Evolutionary conservation across 35 echinoderm and acorn worm species (phyloP), one percentile per base, ranked within the genome.

Genomic region (Apostichopus parvimensis): DNA sequence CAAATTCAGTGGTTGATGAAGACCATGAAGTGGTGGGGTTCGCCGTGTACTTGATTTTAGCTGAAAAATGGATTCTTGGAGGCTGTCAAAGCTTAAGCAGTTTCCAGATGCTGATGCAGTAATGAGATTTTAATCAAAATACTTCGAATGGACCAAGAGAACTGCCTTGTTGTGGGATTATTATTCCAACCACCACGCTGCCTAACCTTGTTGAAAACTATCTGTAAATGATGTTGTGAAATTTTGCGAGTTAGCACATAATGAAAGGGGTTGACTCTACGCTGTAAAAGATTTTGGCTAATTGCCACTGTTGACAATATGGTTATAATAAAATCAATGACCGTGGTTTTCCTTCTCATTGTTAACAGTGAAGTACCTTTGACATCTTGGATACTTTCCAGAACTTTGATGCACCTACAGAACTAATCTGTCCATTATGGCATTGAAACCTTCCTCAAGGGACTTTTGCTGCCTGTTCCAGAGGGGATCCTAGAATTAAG

Each of bases 161-260:
- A 87, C 68, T 87, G 85, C 8, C 85, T 22, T 87, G 85, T 87
- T 57, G 83, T 87, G 54, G 85, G 60, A 52, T 87, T 70, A 68
- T 87, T 87, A 60, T 87, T 87, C 85, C 85, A 87, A 15, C 85
- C 85, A 70, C 57, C 85, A 68, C 65, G 85, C 28, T 87, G 85
- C 85, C 85, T 87, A 8, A 87, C 20, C 20, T 87, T 87, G 0
- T 87, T 87, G 57, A 65, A 87, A 72, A 87, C 65, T 18, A 87
- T 65, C 57, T 66, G 53, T 68, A 59, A 61, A 59, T 87, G 83
- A 59, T 60, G 53, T 87, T 87, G 83, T 17, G 83, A 59, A 65
- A 87, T 58, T 59, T 87, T 62, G 83, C 59, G 5, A 20, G 53
- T 87, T 10, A 87, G 54, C 0, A 61, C 11, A 9, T 87, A 87